These are phyloP conservation scores for Taphrorychus bicolor DNA, from an alignment of 2,888 invertebrate genomes.

Conservation along the genomic window DNA sequence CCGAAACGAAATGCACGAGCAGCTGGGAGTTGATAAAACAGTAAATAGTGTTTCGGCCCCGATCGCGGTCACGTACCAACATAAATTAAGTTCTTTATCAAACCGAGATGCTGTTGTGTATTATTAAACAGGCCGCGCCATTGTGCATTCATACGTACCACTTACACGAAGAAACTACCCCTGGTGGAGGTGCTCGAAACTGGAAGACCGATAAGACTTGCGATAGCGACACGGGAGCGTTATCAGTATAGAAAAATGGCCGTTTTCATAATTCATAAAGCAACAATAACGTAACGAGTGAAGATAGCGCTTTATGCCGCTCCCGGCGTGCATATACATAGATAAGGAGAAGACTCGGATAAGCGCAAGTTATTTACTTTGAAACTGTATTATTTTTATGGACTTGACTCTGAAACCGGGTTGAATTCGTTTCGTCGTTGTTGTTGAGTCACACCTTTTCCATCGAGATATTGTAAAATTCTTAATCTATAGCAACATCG, in stretches of 20 bases:
- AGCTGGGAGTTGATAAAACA: conserved; percentile 19
- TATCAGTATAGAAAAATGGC: conserved; percentile 38
- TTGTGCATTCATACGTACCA: conserved; percentile 9
- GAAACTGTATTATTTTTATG: conserved; percentile 40
- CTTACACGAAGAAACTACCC: conserved; percentile 6
- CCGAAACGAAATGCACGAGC: conserved; percentile 19
- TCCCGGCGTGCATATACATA: conserved; percentile 40
- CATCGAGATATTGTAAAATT: too few relatives aligned
- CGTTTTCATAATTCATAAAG: conserved; percentile 43
- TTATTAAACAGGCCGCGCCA: conserved; percentile 10
- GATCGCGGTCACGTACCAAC: conserved; percentile 18
- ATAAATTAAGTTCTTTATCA: conserved; percentile 23
- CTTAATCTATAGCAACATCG: too few relatives aligned
- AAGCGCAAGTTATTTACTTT: conserved; percentile 41
- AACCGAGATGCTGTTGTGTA: conserved; percentile 15
- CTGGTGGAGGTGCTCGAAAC: conserved; percentile 9
- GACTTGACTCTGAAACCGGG: conserved; percentile 2
- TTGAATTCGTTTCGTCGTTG: background rate
- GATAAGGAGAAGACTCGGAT: conserved; percentile 39
- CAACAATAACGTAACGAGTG: conserved; percentile 41
- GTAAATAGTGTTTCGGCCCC: conserved; percentile 20
- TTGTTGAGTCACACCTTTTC: too few relatives aligned
- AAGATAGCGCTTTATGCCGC: conserved; percentile 41
- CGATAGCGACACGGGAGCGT: conserved; percentile 2
- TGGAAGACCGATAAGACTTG: conserved; percentile 1